Base-by-base conservation (phyloP, 1,140 invertebrate genomes). In the Macrocentrus cingulum region DNA sequence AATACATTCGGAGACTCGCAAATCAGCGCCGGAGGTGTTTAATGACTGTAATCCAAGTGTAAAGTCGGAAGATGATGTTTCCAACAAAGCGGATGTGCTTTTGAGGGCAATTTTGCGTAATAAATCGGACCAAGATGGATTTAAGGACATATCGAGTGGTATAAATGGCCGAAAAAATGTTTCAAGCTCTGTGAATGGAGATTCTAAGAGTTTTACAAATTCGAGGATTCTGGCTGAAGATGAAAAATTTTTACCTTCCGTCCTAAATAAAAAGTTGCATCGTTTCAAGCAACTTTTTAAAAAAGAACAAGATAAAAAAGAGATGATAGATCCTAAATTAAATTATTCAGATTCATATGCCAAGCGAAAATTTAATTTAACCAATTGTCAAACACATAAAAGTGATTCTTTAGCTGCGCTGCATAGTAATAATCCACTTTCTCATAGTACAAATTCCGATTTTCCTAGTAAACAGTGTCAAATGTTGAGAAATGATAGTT, bases 31-130 rank as follows among this genome's bases (percentile, higher is more conserved):
- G 1, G 34, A 36, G 2, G 15, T 1, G 2, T 29, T 19, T 34
- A n/a, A 18, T 2, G 41, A 45, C 7, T 18, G 39, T 13, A 34
- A 18, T 9, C 18, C 19, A 45, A 34, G 29, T 8, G 23, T 25
- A 53, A 9, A 15, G 1, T 25, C 56, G 3, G 32, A 49, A 1
- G 68, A 70, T 7, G 72, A 68, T 11, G 69, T 65, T 1, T 69
- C 68, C 0, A 78, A 79, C 62, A 83, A 84, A 59, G 81, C 81
- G n/a, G 80, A 84, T 48, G 70, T 82, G 51, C 52, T 84, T 25
- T 60, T 84, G 37, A 80, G 81, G 39, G 83, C 82, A 1, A 83
- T 84, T 32, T 67, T 84, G 53, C 69, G 83, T 18, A 74, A 72
- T 0, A 78, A 67, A 5, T 65, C 62, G 4, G 71, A 74, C 3